Evolutionary conservation across 2,113 vertebrate species (phyloP), one percentile per base, ranked within the genome.

Genomic region (Rattus rattus): DNA sequence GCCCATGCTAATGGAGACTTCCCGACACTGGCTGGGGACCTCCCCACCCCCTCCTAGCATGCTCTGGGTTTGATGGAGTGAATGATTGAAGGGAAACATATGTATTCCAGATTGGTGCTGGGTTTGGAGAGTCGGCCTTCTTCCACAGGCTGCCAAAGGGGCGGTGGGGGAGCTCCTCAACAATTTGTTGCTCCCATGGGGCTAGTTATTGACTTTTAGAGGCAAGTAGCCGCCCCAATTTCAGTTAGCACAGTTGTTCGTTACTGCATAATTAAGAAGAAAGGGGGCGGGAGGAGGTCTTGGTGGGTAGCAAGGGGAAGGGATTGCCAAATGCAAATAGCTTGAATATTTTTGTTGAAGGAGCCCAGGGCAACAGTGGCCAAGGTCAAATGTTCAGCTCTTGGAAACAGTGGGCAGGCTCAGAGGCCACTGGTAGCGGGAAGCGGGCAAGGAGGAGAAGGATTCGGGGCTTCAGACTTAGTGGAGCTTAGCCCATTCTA

Each of bases 171-270:
- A 91, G 80, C 86, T 28, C 98, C 97, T 96, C 95, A 96, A 96
- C 96, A 72, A 96, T 98, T 99, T 98, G 98, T 97, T 94, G 96
- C 98, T 96, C 98, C 98, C 96, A 26, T 90, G 98, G 98, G 99
- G 98, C 98, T 99, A 98, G 99, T 99, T 99, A 99, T 91, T 97
- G 98, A 98, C 96, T 97, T 98, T 98, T 97, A 98, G 97, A 98
- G 97, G 98, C 97, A 98, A 98, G 98, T 99, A 98, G 98, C 98
- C 96, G 94, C 97, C 97, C 97, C 94, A 97, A 73, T 86, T 98
- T 98, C 96, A 70, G 97, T 98, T 98, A 98, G 98, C 97, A 97
- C 96, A 97, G 97, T 98, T 99, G 96, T 98, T 98, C 88, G 97
- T 98, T 98, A 98, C 97, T 88, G 95, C 97, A 95, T 97, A 98